These are phyloP conservation scores for Oncorhynchus gorbuscha DNA, from an alignment of 2,113 vertebrate genomes.

Conservation along the genomic window DNA sequence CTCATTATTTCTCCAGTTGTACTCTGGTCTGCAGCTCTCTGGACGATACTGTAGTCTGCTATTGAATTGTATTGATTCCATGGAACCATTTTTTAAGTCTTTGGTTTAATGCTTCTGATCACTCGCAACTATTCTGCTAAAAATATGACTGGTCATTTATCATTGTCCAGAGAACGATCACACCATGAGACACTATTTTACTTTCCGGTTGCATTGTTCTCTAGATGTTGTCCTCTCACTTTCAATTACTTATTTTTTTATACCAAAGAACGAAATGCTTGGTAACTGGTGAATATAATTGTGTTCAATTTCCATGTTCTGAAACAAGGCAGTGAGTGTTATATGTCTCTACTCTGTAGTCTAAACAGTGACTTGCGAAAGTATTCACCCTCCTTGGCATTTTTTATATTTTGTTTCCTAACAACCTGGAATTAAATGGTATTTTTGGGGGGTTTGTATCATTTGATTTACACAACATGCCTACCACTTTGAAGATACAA, in stretches of 20 bases:
- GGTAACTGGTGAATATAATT: neutral
- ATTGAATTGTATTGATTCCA: neutral
- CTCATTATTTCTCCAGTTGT: neutral
- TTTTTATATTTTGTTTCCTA: too few species aligned
- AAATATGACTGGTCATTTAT: constrained; percentile 35
- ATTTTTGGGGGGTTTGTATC: too few species aligned
- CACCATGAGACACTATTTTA: neutral
- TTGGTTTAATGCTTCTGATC: constrained; percentile 29
- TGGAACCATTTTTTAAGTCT: neutral
- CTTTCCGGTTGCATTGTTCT: too few species aligned
- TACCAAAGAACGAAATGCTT: too few species aligned
- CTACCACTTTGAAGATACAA: too few species aligned
- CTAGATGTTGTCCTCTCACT: too few species aligned
- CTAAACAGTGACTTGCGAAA: too few species aligned
- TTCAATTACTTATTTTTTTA: too few species aligned
- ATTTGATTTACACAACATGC: too few species aligned
- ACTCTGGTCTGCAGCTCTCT: neutral
- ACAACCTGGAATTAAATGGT: too few species aligned
- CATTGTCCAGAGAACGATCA: constrained; percentile 47
- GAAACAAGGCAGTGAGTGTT: neutral
- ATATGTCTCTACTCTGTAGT: too few species aligned
- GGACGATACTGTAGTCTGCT: neutral
- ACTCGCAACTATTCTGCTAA: constrained; percentile 34
- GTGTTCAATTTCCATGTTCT: neutral
- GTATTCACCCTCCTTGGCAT: too few species aligned